Conservation (phyloP, 1,140 invertebrate genomes). For the Maconellicoccus hirsutus region DNA sequence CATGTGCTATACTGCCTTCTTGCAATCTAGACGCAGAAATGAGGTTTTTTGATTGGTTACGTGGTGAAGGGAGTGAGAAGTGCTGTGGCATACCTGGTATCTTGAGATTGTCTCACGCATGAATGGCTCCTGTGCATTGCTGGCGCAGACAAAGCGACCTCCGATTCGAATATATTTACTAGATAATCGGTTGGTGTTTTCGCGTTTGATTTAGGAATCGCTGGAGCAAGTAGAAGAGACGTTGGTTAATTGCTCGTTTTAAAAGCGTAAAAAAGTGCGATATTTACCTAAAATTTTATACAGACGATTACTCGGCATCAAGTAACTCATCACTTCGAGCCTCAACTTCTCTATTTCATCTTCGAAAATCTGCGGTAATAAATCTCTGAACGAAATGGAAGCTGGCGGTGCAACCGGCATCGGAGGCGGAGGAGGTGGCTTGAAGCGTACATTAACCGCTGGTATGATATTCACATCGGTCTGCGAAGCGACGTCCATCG, state of each 20-base stretch:
- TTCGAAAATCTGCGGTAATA: slow-evolving; percentile 31
- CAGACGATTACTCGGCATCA: slow-evolving; percentile 54
- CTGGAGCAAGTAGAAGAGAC: slow-evolving; percentile 27
- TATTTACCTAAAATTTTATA: slow-evolving; percentile 50
- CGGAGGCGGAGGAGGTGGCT: background rate
- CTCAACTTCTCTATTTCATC: slow-evolving; percentile 67
- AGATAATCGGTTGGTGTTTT: slow-evolving; percentile 70
- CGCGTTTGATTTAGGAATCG: slow-evolving; percentile 54
- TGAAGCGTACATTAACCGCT: too few relatives aligned
- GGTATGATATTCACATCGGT: too few relatives aligned
- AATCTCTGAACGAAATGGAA: background rate
- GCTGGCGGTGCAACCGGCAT: background rate
- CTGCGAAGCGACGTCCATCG: slow-evolving; percentile 30
- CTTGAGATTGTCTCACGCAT: background rate
- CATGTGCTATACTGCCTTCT: background rate
- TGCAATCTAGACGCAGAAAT: background rate
- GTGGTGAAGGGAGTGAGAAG: too few relatives aligned
- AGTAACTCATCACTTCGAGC: slow-evolving; percentile 54
- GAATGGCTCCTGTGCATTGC: background rate
- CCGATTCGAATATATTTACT: slow-evolving; percentile 54
- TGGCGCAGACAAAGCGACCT: too few relatives aligned
- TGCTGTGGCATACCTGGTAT: background rate
- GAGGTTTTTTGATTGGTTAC: too few relatives aligned
- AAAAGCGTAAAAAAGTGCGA: background rate
- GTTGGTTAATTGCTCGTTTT: too few relatives aligned